Evolutionary conservation across 23 tunicate genomes (phyloP).

Genomic region (Corella eumyota): DNA sequence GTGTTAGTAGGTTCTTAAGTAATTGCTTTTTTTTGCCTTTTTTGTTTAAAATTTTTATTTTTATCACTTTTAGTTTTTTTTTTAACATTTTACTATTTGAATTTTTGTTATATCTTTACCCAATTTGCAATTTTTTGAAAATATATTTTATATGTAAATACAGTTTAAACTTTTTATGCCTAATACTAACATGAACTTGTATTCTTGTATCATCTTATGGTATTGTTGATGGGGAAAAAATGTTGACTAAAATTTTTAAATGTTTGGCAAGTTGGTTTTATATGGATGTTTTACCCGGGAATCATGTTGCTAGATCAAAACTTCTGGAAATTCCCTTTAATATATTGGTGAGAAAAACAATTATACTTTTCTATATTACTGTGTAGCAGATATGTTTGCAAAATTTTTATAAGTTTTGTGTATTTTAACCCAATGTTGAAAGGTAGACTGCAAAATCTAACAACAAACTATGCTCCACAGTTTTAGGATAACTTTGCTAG

Average conservation of each 20-base stretch:
- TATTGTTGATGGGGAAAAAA: constrained; percentile 34
- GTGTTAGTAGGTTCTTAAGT: constrained; percentile 25
- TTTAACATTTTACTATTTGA: no score
- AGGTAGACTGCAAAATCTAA: no score
- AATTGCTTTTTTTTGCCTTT: no score
- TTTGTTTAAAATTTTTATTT: no score
- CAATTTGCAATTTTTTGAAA: neutral
- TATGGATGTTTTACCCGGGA: constrained; percentile 73
- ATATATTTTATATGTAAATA: neutral
- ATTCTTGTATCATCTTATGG: constrained; percentile 11
- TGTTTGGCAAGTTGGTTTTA: constrained; percentile 97
- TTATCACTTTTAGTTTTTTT: no score
- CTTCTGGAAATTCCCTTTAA: constrained; percentile 65
- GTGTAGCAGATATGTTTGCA: neutral
- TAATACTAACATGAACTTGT: neutral
- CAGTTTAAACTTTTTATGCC: no score
- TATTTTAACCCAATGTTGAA: no score
- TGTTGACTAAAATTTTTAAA: constrained; percentile 56
- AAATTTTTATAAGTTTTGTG: no score
- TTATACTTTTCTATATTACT: neutral
- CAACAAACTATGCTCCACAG: no score
- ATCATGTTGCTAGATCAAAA: constrained; percentile 81
- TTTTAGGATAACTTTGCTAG: no score
- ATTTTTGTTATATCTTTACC: neutral
- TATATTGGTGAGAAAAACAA: constrained; percentile 41